Conservation (phyloP, 2,888 invertebrate genomes). For the Apocheima hispidaria region DNA sequence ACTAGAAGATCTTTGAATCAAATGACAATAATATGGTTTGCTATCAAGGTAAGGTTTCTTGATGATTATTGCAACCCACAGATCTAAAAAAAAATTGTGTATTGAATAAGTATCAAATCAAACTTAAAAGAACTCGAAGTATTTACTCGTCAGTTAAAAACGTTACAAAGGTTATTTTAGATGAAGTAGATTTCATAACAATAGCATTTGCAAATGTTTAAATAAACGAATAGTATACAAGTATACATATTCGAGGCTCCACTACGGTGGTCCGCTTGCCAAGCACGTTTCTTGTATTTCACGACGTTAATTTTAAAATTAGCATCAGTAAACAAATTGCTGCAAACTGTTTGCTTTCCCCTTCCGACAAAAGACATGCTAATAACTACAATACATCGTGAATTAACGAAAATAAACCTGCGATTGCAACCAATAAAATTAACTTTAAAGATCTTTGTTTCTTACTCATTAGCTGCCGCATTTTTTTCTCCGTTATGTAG, state of each 20-base stretch:
- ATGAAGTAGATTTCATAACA: slow-evolving; percentile 39
- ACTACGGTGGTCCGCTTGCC: slow-evolving; percentile 75
- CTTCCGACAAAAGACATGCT: slow-evolving; percentile 61
- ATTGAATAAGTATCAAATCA: too few species aligned
- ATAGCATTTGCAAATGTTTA: slow-evolving; percentile 40
- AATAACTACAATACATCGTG: slow-evolving; percentile 52
- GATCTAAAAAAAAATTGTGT: too few species aligned
- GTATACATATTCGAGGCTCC: slow-evolving; percentile 50
- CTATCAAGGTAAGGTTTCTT: too few species aligned
- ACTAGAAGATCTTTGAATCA: too few species aligned
- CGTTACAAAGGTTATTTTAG: slow-evolving; percentile 32
- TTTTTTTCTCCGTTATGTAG: slow-evolving; percentile 30
- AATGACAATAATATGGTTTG: too few species aligned
- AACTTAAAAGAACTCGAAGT: too few species aligned
- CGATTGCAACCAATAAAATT: slow-evolving; percentile 40
- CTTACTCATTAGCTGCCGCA: slow-evolving; percentile 50
- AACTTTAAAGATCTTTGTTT: slow-evolving; percentile 44
- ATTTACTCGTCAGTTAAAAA: too few species aligned
- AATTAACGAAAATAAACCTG: slow-evolving; percentile 43
- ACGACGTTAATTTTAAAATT: slow-evolving; percentile 84
- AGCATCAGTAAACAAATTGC: slow-evolving; percentile 79
- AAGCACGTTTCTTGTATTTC: slow-evolving; percentile 82
- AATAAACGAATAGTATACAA: slow-evolving; percentile 45
- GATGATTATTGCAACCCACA: too few species aligned
- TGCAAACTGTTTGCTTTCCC: slow-evolving; percentile 68